Evolutionary conservation across 2,888 invertebrate species (phyloP).

Genomic region (Nephrotoma appendiculata): DNA sequence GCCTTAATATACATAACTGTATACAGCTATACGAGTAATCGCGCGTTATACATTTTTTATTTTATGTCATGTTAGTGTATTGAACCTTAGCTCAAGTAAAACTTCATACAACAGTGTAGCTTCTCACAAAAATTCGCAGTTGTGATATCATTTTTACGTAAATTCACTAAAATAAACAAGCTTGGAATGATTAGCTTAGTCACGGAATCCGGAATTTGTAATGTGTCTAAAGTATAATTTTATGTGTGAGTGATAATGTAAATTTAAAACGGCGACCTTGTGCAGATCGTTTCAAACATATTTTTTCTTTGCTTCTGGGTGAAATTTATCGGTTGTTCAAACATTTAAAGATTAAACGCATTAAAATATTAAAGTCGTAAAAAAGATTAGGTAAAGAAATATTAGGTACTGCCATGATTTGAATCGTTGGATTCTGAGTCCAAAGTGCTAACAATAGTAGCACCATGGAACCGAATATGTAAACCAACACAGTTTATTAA

Average conservation of each 20-base stretch:
- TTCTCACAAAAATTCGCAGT: background rate
- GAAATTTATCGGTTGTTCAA: too few relatives aligned
- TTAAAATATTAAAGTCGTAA: too few relatives aligned
- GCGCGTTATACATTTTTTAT: background rate
- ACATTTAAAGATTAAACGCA: too few relatives aligned
- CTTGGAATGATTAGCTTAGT: background rate
- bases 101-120: background rate
- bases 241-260: background rate
- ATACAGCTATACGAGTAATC: background rate
- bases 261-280: background rate
- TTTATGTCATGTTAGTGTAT: background rate
- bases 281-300: background rate
- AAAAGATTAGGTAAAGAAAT: too few relatives aligned
- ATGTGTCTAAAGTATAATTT: background rate
- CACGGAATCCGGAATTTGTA: background rate
- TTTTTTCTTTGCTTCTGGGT: too few relatives aligned
- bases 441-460: too few relatives aligned
- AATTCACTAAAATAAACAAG: background rate
- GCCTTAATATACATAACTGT: background rate
- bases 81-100: background rate
- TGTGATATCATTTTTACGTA: background rate
- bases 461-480: too few relatives aligned
- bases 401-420: too few relatives aligned
- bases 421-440: too few relatives aligned
- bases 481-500: background rate